These are phyloP conservation scores for Linhomoeus sp. DNA, from an alignment of 2,888 invertebrate genomes.

Conservation along the genomic window DNA sequence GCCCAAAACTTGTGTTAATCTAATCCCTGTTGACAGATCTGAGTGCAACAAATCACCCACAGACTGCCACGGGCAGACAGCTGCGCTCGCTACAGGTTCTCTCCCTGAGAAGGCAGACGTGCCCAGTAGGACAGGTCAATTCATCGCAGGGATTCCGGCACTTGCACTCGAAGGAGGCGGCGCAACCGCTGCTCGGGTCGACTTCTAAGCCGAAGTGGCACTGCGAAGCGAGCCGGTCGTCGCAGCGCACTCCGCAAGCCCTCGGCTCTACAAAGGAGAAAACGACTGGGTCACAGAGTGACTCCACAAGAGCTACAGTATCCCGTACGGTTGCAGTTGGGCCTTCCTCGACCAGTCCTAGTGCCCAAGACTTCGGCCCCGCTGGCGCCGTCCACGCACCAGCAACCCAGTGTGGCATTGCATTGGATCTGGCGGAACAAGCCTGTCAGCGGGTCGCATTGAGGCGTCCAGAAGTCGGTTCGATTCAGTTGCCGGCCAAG, in stretches of 20 bases:
- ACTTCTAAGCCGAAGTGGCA: neutral
- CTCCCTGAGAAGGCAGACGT: too few species aligned
- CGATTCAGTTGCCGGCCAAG: neutral
- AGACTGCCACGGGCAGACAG: too few species aligned
- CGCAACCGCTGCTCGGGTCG: neutral
- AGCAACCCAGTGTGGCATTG: constrained; percentile 9
- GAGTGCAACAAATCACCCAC: too few species aligned
- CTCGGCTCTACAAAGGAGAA: too few species aligned
- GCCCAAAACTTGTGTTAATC: too few species aligned
- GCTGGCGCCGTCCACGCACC: constrained; percentile 12
- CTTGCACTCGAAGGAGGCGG: neutral
- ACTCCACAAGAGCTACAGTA: too few species aligned
- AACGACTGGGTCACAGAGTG: too few species aligned
- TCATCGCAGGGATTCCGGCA: neutral
- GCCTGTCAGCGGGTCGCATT: constrained; percentile 10
- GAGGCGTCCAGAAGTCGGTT: neutral
- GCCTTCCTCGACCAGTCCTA: constrained; percentile 1
- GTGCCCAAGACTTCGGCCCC: constrained; percentile 18
- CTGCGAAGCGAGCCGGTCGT: neutral
- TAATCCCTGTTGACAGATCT: too few species aligned
- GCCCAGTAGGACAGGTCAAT: neutral
- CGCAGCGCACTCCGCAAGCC: neutral
- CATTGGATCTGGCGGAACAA: constrained; percentile 15
- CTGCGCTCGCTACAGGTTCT: too few species aligned
- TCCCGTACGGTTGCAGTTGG: too few species aligned